Conservation (phyloP, 2,113 vertebrate species). For the Ceuthmochares aereus region DNA sequence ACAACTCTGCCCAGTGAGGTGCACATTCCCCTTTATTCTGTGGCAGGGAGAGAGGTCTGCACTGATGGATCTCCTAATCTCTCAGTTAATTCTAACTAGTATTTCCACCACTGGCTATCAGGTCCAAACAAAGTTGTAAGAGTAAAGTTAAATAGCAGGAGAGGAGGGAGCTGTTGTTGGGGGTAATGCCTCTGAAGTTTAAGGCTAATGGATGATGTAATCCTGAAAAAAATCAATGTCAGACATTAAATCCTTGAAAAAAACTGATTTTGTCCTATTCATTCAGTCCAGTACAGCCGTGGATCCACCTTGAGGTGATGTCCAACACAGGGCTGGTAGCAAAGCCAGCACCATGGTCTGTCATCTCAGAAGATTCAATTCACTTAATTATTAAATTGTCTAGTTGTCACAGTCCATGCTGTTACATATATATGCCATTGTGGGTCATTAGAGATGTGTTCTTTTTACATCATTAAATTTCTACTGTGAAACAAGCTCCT, state of each 20-base stretch:
- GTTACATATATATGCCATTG: not conserved
- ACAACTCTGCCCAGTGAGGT: not conserved
- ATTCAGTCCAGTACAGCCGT: not conserved
- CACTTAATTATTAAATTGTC: not conserved
- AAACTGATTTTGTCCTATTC: not conserved
- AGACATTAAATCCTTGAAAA: not conserved
- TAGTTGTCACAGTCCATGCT: not conserved
- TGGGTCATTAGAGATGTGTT: not conserved
- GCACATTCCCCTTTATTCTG: not conserved
- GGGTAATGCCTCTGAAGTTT: not conserved
- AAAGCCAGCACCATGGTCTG: not conserved
- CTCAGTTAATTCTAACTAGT: not conserved
- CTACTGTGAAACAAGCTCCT: not conserved
- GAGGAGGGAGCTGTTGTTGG: not conserved
- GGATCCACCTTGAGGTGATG: not conserved
- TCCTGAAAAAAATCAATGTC: not conserved
- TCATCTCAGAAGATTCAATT: not conserved
- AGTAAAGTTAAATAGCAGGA: not conserved
- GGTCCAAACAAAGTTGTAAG: not conserved
- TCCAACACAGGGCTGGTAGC: not conserved
- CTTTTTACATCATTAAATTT: not conserved
- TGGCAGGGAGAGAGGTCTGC: not conserved
- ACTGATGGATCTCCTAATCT: not conserved
- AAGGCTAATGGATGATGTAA: not conserved
- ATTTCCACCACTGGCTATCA: not conserved